A percentile compares a stretch with the other conserved stretches of the same genome.
Conservation (phyloP, 2,113 vertebrate genomes). For the Pristiophorus japonicus region DNA sequence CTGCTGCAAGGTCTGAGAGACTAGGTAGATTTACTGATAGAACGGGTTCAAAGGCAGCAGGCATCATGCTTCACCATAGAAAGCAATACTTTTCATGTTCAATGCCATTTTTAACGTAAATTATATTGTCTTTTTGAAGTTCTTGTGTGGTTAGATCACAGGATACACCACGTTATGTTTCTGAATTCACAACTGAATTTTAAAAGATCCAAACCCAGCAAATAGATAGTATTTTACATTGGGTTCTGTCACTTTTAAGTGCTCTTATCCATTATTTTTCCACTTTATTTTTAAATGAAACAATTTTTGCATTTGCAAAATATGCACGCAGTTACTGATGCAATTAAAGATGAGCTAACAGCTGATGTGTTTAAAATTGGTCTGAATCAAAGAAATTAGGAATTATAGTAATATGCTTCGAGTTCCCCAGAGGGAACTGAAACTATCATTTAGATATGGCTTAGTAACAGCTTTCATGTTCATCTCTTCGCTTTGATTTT, state of each 20-base stretch:
- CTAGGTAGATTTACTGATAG: neutral
- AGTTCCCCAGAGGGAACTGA: neutral
- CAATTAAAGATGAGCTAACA: slow-evolving; percentile 17
- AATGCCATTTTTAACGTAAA: neutral
- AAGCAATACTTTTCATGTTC: neutral
- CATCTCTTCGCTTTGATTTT: neutral
- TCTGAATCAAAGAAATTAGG: slow-evolving; percentile 31
- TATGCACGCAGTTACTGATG: neutral
- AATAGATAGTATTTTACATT: neutral
- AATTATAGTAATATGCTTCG: neutral
- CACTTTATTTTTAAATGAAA: neutral
- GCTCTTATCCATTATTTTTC: neutral
- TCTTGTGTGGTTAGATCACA: neutral
- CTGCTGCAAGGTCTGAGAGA: neutral
- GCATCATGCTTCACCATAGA: neutral
- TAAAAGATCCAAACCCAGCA: no score
- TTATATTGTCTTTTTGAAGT: neutral
- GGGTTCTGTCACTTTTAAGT: neutral
- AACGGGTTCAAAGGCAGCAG: neutral
- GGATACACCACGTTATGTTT: neutral
- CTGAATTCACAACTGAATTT: neutral
- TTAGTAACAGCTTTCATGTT: slow-evolving; percentile 21
- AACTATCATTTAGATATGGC: neutral
- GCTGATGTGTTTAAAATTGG: neutral
- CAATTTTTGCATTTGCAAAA: neutral